Percentiles rank a stretch among this genome's conserved stretches.
phyloP scores from a whole-genome alignment of 2,888 invertebrate genomes.

The Tetranychus piercei region DNA sequence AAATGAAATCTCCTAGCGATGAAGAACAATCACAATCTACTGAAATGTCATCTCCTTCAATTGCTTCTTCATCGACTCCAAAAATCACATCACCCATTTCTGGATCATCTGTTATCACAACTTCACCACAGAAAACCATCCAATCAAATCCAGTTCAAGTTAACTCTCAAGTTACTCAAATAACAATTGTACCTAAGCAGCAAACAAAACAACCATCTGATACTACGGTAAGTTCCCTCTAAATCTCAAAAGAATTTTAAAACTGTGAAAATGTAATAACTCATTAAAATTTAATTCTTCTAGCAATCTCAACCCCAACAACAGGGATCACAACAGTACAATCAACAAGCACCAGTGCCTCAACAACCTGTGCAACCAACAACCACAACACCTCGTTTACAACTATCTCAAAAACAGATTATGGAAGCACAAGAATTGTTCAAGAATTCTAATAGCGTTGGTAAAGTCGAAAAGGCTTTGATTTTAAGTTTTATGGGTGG shows the following conservation, averaged over 20 bases:
- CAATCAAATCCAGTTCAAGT: not conserved
- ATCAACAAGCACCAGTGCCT: not conserved
- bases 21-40: not conserved
- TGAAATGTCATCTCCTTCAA: too few relatives aligned
- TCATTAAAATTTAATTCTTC: not conserved
- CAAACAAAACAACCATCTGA: too few relatives aligned
- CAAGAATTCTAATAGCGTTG: slow-evolving; percentile 81
- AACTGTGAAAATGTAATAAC: not conserved
- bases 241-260: not conserved
- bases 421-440: slow-evolving; percentile 90
- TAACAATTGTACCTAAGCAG: not conserved
- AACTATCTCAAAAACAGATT: slow-evolving; percentile 14
- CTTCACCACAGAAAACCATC: not conserved
- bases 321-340: not conserved
- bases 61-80: too few relatives aligned
- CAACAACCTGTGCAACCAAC: not conserved
- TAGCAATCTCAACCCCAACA: not conserved
- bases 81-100: too few relatives aligned
- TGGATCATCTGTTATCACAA: not conserved
- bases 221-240: not conserved
- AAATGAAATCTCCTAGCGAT: not conserved
- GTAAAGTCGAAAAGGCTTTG: slow-evolving; percentile 85
- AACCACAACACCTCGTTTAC: not conserved
- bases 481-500: slow-evolving; percentile 97
- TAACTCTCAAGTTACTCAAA: too few relatives aligned